Conservation (phyloP, 2,888 invertebrate species). For the Latrodectus elegans region DNA sequence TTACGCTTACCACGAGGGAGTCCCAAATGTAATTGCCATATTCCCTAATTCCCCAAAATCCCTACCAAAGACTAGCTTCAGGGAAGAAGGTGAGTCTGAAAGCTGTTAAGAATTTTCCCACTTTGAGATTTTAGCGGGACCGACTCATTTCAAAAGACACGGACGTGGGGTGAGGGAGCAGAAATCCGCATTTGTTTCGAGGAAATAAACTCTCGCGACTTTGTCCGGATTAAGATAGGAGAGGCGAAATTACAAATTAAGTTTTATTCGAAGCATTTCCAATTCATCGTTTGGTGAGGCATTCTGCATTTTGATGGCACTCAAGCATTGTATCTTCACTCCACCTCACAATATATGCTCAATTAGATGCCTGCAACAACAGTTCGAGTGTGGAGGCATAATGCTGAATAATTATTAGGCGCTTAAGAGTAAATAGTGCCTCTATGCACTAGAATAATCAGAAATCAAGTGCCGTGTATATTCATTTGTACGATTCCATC, state of each 20-base stretch:
- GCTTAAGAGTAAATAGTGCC: constrained; percentile 21
- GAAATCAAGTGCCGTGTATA: constrained; percentile 11
- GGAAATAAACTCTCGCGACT: constrained; percentile 1
- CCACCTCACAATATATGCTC: background rate
- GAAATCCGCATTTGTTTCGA: constrained; percentile 19
- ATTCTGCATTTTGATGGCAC: constrained; percentile 24
- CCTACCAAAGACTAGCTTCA: background rate
- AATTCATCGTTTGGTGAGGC: background rate
- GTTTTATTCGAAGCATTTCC: background rate
- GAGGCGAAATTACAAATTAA: constrained; percentile 38
- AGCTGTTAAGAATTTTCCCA: background rate
- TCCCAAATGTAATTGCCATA: constrained; percentile 34
- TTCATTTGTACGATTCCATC: too few species aligned
- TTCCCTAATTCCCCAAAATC: constrained; percentile 21
- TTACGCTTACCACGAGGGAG: constrained; percentile 31
- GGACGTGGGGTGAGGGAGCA: background rate
- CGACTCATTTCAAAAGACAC: constrained; percentile 11
- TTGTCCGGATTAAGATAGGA: constrained; percentile 24
- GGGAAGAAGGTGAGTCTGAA: background rate
- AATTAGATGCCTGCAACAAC: constrained; percentile 12
- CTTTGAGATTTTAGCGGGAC: background rate
- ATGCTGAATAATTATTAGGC: constrained; percentile 44
- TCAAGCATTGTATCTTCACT: background rate
- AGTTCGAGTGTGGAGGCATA: constrained; percentile 10
- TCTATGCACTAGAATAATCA: background rate